Percentiles rank a stretch among this genome's conserved stretches.
These are phyloP conservation scores for Microchirus variegatus DNA, from an alignment of 2,797 vertebrate species.

Conservation along the genomic window DNA sequence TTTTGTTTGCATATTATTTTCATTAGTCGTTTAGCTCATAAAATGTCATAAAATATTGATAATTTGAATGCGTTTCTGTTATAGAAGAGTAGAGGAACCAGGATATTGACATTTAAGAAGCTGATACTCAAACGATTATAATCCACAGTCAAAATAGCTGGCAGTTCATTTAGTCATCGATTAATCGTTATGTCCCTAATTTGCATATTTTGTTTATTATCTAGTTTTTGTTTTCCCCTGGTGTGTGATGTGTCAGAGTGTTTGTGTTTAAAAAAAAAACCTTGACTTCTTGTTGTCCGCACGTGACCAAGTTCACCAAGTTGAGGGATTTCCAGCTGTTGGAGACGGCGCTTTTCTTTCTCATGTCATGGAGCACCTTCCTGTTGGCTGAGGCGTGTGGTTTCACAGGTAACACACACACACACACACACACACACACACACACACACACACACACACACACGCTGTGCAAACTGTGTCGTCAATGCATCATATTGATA, in stretches of 20 bases:
- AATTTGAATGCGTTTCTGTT: too few relatives aligned
- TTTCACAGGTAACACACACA: conserved; percentile 87
- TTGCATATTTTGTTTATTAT: too few relatives aligned
- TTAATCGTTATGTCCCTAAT: too few relatives aligned
- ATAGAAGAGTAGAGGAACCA: too few relatives aligned
- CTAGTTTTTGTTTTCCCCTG: not conserved
- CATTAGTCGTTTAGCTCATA: too few relatives aligned
- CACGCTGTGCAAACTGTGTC: not conserved
- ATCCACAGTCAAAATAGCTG: too few relatives aligned
- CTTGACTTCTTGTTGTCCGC: conserved; percentile 65
- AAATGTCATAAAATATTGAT: too few relatives aligned
- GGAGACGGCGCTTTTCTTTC: conserved; percentile 96
- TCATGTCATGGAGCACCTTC: conserved; percentile 99
- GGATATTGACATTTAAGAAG: too few relatives aligned
- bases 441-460: too few relatives aligned
- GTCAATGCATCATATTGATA: not conserved
- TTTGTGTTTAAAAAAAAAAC: conserved; percentile 38
- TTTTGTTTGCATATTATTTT: too few relatives aligned
- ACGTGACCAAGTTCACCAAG: conserved; percentile 99
- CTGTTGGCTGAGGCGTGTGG: conserved; percentile 95
- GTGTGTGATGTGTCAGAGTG: not conserved
- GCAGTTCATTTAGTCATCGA: too few relatives aligned
- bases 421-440: conserved; percentile 5
- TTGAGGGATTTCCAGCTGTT: conserved; percentile 93
- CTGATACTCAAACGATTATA: too few relatives aligned